These are phyloP conservation scores for Peromyscus polionotus DNA, from an alignment of 2,113 vertebrate species.

Conservation along the genomic window DNA sequence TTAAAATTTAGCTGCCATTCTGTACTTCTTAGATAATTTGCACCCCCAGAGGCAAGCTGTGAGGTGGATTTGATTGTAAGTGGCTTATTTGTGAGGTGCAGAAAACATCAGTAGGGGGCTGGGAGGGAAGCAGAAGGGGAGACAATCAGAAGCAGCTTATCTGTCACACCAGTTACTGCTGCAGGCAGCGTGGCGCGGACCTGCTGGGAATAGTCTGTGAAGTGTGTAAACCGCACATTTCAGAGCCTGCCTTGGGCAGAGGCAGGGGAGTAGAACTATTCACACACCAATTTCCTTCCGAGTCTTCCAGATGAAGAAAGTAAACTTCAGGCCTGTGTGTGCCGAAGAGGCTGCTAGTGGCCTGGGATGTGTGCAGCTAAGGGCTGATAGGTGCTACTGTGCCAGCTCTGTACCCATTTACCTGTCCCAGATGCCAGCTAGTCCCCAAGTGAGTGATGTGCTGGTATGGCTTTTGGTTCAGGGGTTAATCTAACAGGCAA, in stretches of 20 bases:
- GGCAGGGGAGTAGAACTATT: too few relatives aligned
- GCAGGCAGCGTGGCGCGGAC: not conserved
- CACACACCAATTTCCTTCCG: not conserved
- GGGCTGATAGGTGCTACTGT: accelerated
- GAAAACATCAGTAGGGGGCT: not conserved
- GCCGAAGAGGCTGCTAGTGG: not conserved
- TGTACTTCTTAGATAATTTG: not conserved
- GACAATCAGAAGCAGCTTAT: not conserved
- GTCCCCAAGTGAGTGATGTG: not conserved
- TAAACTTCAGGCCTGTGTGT: not conserved
- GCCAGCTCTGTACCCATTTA: not conserved
- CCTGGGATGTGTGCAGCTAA: accelerated
- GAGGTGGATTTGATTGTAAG: not conserved
- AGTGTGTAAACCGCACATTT: not conserved
- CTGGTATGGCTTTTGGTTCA: not conserved
- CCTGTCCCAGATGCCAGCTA: accelerated
- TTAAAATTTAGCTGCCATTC: not conserved
- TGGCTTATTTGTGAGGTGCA: not conserved
- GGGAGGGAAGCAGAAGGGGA: not conserved
- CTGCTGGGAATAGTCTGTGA: not conserved
- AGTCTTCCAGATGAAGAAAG: too few relatives aligned
- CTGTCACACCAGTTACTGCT: not conserved
- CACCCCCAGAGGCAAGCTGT: not conserved
- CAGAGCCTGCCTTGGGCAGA: accelerated
- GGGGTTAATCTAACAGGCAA: not conserved